Conservation (phyloP, 2,797 vertebrate genomes). For the Chelmon rostratus region DNA sequence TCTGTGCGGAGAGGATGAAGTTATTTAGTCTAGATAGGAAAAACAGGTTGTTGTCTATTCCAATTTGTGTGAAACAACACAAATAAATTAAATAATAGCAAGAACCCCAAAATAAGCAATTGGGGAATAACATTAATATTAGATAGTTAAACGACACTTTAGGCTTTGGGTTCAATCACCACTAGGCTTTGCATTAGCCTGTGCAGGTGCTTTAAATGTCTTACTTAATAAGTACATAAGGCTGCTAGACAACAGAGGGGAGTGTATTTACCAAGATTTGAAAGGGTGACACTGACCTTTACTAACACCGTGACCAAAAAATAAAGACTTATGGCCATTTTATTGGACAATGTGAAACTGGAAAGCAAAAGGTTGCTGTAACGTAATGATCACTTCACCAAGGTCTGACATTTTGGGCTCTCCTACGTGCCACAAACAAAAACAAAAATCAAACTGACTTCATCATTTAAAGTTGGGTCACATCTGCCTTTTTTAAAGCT, state of each 20-base stretch:
- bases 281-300: background rate
- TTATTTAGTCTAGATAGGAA: background rate
- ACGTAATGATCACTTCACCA: background rate
- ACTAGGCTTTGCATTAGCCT: slow-evolving; percentile 1
- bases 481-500: background rate
- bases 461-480: background rate
- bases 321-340: background rate
- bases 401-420: background rate
- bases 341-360: background rate
- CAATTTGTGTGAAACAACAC: background rate
- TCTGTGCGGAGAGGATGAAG: background rate
- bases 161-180: background rate
- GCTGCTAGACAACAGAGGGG: background rate
- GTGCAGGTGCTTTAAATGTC: background rate
- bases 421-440: background rate
- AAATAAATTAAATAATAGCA: background rate
- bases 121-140: too few species aligned
- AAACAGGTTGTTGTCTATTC: background rate
- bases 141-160: background rate
- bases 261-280: background rate
- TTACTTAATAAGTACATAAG: background rate
- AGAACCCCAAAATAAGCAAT: background rate
- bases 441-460: background rate
- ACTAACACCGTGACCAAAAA: background rate
- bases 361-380: background rate